Evolutionary conservation across 2,113 vertebrate genomes (phyloP).

Genomic region (Atlantisia rogersi): DNA sequence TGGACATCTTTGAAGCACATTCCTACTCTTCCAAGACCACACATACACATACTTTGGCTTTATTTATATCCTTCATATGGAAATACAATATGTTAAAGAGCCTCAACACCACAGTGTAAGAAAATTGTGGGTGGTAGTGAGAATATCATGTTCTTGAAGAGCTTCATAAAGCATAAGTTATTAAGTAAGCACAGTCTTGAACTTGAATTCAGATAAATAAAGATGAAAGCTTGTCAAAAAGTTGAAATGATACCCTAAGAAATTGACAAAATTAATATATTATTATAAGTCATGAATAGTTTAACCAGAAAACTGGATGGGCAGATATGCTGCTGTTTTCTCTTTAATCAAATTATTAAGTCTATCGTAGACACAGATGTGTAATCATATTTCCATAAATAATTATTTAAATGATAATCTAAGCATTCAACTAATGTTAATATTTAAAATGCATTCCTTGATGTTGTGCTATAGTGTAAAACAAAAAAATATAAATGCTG

Average conservation of each 20-base stretch:
- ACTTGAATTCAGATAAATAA: conserved; percentile 70
- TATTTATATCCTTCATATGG: background rate
- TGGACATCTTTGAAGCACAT: background rate
- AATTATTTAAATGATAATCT: conserved; percentile 80
- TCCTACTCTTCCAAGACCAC: conserved; percentile 30
- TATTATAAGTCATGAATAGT: conserved; percentile 72
- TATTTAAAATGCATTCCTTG: conserved; percentile 69
- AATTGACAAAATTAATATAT: conserved; percentile 84
- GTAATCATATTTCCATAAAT: conserved; percentile 72
- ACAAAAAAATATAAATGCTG: conserved; percentile 75
- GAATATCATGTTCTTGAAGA: conserved; percentile 21
- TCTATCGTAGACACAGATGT: conserved; percentile 50
- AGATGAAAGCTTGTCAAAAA: conserved; percentile 82
- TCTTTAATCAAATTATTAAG: conserved; percentile 76
- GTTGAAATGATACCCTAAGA: conserved; percentile 73
- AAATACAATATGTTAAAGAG: conserved; percentile 38
- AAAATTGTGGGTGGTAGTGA: conserved; percentile 28
- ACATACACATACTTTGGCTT: background rate
- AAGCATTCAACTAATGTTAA: conserved; percentile 71
- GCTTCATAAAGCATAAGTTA: conserved; percentile 64
- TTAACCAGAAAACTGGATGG: conserved; percentile 66
- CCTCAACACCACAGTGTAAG: background rate
- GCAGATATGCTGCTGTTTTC: conserved; percentile 44
- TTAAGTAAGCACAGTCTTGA: conserved; percentile 53
- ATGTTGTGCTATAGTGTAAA: conserved; percentile 64